phyloP scores from a whole-genome alignment of 1,140 invertebrate species.

The Panagrolaimus sp. region DNA sequence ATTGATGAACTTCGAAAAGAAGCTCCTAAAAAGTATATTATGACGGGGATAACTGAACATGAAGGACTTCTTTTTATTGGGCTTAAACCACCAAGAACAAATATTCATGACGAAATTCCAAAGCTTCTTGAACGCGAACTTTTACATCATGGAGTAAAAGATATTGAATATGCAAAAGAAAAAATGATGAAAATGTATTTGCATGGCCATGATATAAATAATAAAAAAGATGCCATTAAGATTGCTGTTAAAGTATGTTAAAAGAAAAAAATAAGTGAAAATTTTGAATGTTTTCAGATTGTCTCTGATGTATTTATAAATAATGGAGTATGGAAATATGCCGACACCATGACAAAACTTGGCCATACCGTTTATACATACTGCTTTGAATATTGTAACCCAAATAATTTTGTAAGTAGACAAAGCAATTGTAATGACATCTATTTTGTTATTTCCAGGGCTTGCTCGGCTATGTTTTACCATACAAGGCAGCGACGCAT shows the following conservation, averaged over 20 bases:
- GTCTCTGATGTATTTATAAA: conserved; percentile 12
- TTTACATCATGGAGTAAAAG: conserved; percentile 4
- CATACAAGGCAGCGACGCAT: conserved; percentile 43
- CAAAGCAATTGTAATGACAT: no score
- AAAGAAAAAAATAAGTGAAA: background rate
- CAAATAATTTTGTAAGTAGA: conserved; percentile 12
- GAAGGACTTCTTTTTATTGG: conserved; percentile 29
- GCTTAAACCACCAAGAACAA: background rate
- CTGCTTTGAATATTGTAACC: conserved; percentile 31
- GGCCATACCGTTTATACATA: conserved; percentile 31
- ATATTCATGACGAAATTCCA: background rate
- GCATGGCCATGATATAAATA: conserved; percentile 11
- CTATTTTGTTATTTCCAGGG: no score
- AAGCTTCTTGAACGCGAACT: conserved; percentile 13
- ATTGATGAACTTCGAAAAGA: conserved; percentile 24
- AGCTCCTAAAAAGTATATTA: conserved; percentile 22
- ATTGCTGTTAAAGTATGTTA: conserved; percentile 11
- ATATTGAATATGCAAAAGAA: conserved; percentile 6
- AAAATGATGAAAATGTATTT: conserved; percentile 20
- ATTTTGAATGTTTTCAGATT: conserved; percentile 11
- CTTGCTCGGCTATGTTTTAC: conserved; percentile 18
- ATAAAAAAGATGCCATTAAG: conserved; percentile 9
- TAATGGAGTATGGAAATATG: conserved; percentile 8
- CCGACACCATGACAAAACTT: conserved; percentile 21
- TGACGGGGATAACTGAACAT: conserved; percentile 28